Evolutionary conservation across 2,888 invertebrate genomes (phyloP), one percentile per base, ranked within the genome.

Genomic region (Caenorhabditis sulstoni): DNA sequence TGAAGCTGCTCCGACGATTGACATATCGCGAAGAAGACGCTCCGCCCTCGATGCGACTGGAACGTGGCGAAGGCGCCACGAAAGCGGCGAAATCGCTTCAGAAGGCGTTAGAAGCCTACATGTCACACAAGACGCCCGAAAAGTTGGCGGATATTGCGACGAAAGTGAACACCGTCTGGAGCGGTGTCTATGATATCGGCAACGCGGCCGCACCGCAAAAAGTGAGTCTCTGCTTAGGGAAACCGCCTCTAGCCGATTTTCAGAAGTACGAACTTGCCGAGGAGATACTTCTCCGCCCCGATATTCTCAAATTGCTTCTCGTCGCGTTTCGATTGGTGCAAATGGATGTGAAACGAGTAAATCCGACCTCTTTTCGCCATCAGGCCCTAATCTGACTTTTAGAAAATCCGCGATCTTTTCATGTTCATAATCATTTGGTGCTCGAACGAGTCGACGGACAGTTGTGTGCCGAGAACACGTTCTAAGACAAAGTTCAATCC

Each of bases 341-440:
- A 0, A 22, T 52, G 2, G 76, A 76, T 18, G n/a, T 35, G 0
- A 68, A 65, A 39, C 14, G 49, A 16, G 47, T 47, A 4, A 3
- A n/a, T 16, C 23, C 23, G n/a, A 53, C 12, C 22, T 44, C 41
- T 11, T 57, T 45, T 49, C n/a, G n/a, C n/a, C n/a, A n/a, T n/a
- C n/a, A n/a, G n/a, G 11, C 18, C 37, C 14, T 39, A n/a, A n/a
- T n/a, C n/a, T n/a, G n/a, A n/a, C n/a, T 44, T 55, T 37, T 52
- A 74, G 75, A 77, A 77, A 53, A 77, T 77, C 22, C 68, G 77
- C 2, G 77, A 77, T 20, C 41, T 77, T 1, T 23, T 49, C n/a
- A 14, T 44, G 12, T 50, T 77, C 44, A 18, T 77, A 3, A 45
- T 37, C 4, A 52, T 45, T 0, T 77, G 64, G 65, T 44, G 52